phyloP scores from a whole-genome alignment of 2,888 invertebrate genomes.

The Yponomeuta plumbellus region DNA sequence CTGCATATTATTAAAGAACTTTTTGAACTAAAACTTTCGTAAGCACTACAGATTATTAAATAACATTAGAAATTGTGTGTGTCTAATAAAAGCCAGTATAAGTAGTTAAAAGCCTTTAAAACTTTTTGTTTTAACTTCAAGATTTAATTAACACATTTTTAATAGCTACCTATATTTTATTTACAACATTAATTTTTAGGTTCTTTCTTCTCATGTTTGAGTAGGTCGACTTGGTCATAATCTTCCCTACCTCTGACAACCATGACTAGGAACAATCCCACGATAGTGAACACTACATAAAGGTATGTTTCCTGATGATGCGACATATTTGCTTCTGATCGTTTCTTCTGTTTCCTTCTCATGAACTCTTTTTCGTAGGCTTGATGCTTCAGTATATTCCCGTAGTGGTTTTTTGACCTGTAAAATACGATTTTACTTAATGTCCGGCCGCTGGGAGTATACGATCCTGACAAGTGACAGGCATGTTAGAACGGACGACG shows the following conservation, averaged over 20 bases:
- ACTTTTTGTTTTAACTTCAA: too few species aligned
- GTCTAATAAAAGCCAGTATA: neutral
- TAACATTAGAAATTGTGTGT: neutral
- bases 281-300: slow-evolving; percentile 37
- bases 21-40: too few species aligned
- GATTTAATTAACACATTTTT: neutral
- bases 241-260: slow-evolving; percentile 42
- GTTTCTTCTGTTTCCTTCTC: slow-evolving; percentile 31
- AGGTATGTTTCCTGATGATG: slow-evolving; percentile 44
- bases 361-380: slow-evolving; percentile 43
- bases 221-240: slow-evolving; percentile 36
- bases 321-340: slow-evolving; percentile 25
- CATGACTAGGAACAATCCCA: slow-evolving; percentile 37
- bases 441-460: too few species aligned
- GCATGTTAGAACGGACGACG: too few species aligned
- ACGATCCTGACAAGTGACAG: too few species aligned
- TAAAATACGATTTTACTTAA: slow-evolving; percentile 27
- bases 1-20: too few species aligned
- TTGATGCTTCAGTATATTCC: slow-evolving; percentile 45
- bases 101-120: too few species aligned
- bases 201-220: neutral
- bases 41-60: too few species aligned
- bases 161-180: neutral
- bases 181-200: neutral
- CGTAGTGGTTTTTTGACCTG: slow-evolving; percentile 74